These are phyloP conservation scores for Sakesphorus luctuosus DNA, from an alignment of 2,113 vertebrate species.

Conservation along the genomic window DNA sequence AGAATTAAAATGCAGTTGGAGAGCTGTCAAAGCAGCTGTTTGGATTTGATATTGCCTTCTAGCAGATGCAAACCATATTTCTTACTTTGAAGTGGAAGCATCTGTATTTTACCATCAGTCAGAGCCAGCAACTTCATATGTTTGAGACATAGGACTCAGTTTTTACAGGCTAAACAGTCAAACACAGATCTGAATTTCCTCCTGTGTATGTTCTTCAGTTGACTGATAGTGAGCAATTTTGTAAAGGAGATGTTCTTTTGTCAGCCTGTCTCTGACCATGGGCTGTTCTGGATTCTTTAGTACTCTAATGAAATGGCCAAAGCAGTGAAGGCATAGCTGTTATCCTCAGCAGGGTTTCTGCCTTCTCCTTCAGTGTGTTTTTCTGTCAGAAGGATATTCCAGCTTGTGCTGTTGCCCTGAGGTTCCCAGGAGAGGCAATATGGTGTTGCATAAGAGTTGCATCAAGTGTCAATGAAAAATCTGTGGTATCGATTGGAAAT, in stretches of 20 bases:
- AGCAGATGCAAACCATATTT: background rate
- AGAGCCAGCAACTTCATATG: background rate
- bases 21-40: background rate
- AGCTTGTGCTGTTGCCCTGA: background rate
- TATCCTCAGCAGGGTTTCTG: background rate
- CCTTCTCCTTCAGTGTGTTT: background rate
- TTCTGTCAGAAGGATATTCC: background rate
- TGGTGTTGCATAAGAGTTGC: background rate
- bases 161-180: background rate
- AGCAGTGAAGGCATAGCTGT: background rate
- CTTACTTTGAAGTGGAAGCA: background rate
- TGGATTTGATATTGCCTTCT: background rate
- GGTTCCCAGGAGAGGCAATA: background rate
- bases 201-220: background rate
- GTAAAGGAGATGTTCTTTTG: conserved; percentile 9
- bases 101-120: background rate
- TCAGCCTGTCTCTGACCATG: background rate
- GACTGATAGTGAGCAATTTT: background rate
- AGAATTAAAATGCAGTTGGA: background rate
- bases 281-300: background rate
- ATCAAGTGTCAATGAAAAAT: background rate
- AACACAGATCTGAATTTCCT: background rate
- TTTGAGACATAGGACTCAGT: background rate
- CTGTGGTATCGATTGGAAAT: background rate
- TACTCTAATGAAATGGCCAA: background rate